phyloP scores from a whole-genome alignment of 2,113 vertebrate species.

The Cebidichthys violaceus region DNA sequence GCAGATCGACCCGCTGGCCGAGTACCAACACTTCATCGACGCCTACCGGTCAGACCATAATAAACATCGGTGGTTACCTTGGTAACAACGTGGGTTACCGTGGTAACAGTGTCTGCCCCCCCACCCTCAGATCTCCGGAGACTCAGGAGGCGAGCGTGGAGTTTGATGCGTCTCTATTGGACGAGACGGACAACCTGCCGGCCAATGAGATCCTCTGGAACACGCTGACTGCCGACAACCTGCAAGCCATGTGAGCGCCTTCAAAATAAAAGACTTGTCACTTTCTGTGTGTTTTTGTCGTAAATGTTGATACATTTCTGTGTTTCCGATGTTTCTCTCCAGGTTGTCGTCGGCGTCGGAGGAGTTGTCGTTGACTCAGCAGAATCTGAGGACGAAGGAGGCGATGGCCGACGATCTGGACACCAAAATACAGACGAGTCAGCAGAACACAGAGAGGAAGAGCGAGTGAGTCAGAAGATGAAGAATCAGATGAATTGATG shows the following conservation, averaged over 20 bases:
- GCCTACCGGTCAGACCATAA: constrained; percentile 85
- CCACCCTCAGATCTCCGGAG: constrained; percentile 85
- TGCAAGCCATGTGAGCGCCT: constrained; percentile 89
- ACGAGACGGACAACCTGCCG: constrained; percentile 94
- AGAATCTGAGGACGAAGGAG: constrained; percentile 91
- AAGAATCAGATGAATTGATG: neutral
- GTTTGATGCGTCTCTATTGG: constrained; percentile 90
- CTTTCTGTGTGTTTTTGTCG: too few species aligned
- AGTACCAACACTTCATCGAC: constrained; percentile 94
- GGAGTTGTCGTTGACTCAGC: constrained; percentile 91
- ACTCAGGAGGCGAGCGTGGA: constrained; percentile 89
- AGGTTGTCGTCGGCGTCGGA: constrained; percentile 91
- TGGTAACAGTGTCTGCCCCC: neutral
- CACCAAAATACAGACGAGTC: constrained; percentile 89
- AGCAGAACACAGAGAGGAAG: constrained; percentile 87
- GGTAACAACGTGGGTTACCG: neutral
- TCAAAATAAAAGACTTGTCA: neutral
- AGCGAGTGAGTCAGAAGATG: constrained; percentile 87
- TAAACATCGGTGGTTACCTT: neutral
- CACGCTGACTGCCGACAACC: constrained; percentile 94
- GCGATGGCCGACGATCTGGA: constrained; percentile 90
- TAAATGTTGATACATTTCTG: too few species aligned
- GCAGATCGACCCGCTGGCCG: constrained; percentile 92
- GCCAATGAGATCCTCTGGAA: constrained; percentile 98
- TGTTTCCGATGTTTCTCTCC: too few species aligned